Evolutionary conservation across 2,888 invertebrate genomes (phyloP).

Genomic region (Anoplius nigerrimus): DNA sequence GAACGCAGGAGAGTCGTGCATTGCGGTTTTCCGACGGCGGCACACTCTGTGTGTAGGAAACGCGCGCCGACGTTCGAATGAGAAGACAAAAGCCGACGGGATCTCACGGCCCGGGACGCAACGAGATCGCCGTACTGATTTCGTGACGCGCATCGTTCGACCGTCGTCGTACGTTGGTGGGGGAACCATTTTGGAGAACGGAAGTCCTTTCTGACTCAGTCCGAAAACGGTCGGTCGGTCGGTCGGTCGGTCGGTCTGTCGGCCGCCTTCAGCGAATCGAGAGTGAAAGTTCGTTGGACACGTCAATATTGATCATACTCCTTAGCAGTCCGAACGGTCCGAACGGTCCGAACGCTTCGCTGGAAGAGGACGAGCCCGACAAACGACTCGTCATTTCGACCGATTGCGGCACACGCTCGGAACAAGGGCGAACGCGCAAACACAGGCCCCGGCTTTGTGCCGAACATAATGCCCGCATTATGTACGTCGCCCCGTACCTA

Average conservation of each 20-base stretch:
- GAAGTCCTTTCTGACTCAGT: conserved; percentile 16
- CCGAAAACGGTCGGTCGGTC: conserved; percentile 15
- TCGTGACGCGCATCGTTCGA: conserved; percentile 13
- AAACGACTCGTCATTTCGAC: conserved; percentile 9
- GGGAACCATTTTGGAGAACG: conserved; percentile 20
- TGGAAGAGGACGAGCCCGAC: conserved; percentile 20
- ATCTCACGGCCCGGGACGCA: too few species aligned
- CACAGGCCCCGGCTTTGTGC: conserved; percentile 27
- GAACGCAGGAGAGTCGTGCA: too few species aligned
- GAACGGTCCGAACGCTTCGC: conserved; percentile 43
- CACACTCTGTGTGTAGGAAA: too few species aligned
- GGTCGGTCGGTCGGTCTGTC: too few species aligned
- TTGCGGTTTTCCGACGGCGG: too few species aligned
- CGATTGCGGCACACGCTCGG: conserved; percentile 10
- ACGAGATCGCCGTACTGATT: too few species aligned
- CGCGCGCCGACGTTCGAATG: too few species aligned
- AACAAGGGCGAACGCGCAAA: conserved; percentile 25
- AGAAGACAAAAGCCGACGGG: too few species aligned
- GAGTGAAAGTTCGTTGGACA: conserved; percentile 46
- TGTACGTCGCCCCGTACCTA: conserved; percentile 41
- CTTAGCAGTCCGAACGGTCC: conserved; percentile 29
- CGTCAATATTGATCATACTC: conserved; percentile 49
- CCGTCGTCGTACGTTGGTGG: conserved; percentile 21
- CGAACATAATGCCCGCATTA: conserved; percentile 52
- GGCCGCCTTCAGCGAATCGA: conserved; percentile 35